phyloP scores from a whole-genome alignment of 2,797 vertebrate species.

The Gadopsis bispinosus region DNA sequence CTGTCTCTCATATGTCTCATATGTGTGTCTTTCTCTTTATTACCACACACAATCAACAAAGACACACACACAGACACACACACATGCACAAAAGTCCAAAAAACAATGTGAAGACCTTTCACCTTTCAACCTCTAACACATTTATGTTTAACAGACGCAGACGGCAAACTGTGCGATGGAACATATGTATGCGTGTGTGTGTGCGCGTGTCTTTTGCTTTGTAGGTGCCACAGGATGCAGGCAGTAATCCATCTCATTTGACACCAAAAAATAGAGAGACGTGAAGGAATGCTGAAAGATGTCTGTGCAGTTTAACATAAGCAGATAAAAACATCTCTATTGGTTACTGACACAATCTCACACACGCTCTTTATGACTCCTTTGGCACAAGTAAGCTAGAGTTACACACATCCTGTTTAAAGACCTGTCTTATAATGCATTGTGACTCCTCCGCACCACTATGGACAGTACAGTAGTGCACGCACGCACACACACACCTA shows the following conservation, averaged over 20 bases:
- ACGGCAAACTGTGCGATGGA: slow-evolving; percentile 48
- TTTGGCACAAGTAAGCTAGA: slow-evolving; percentile 42
- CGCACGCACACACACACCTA: slow-evolving; percentile 10
- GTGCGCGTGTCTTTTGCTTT: slow-evolving; percentile 16
- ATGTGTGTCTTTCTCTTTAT: neutral
- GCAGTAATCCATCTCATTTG: slow-evolving; percentile 52
- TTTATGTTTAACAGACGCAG: slow-evolving; percentile 51
- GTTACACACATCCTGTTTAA: slow-evolving; percentile 51
- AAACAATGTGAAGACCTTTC: slow-evolving; percentile 47
- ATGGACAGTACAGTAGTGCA: slow-evolving; percentile 41
- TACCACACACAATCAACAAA: neutral
- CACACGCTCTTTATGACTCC: slow-evolving; percentile 31
- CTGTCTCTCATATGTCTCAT: neutral
- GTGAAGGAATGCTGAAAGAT: slow-evolving; percentile 60
- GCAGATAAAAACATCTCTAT: slow-evolving; percentile 52
- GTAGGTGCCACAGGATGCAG: slow-evolving; percentile 33
- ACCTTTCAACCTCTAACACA: slow-evolving; percentile 43
- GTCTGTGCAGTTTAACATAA: slow-evolving; percentile 34
- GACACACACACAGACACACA: neutral
- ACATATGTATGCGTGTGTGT: slow-evolving; percentile 26
- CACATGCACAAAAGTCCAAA: neutral
- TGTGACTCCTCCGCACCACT: slow-evolving; percentile 37
- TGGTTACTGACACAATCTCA: slow-evolving; percentile 3
- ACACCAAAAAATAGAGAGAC: slow-evolving; percentile 32
- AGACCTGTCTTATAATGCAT: slow-evolving; percentile 39